phyloP scores from a whole-genome alignment of 2,888 invertebrate genomes.

The Hemithea aestivaria region DNA sequence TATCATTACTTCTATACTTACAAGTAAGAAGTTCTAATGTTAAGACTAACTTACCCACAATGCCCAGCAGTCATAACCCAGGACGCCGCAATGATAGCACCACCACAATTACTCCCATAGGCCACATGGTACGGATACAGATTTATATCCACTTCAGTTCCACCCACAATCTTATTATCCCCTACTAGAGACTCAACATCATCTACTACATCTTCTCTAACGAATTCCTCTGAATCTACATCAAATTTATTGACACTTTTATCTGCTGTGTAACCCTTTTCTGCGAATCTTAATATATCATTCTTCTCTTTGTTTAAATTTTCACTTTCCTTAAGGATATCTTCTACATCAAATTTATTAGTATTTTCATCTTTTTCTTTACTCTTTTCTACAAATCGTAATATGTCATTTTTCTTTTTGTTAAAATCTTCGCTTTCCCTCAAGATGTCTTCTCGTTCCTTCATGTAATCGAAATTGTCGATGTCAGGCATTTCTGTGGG shows the following conservation, averaged over 20 bases:
- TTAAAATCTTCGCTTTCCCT: neutral
- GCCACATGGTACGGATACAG: constrained; percentile 67
- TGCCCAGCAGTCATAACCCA: constrained; percentile 71
- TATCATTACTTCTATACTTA: no score
- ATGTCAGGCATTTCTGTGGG: constrained; percentile 50
- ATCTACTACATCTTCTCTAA: constrained; percentile 14
- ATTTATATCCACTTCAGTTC: constrained; percentile 59
- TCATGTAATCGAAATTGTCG: constrained; percentile 50
- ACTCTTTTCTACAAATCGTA: constrained; percentile 7
- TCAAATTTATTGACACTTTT: constrained; percentile 3
- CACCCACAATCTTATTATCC: constrained; percentile 66
- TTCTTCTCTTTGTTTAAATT: no score
- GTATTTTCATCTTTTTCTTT: neutral
- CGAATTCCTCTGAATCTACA: constrained; percentile 3
- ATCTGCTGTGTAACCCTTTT: neutral
- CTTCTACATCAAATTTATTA: constrained; percentile 1
- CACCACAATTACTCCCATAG: constrained; percentile 68
- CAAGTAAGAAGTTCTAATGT: no score
- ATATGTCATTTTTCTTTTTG: constrained; percentile 1
- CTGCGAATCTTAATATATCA: no score
- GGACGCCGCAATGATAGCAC: constrained; percentile 58
- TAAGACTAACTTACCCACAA: constrained; percentile 75
- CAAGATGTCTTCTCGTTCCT: constrained; percentile 24
- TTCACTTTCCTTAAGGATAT: no score
- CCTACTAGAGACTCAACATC: constrained; percentile 34